A percentile compares a stretch with the other conserved stretches of the same genome.
These are phyloP conservation scores for Plagodis pulveraria DNA, from an alignment of 2,888 invertebrate species.

Conservation along the genomic window DNA sequence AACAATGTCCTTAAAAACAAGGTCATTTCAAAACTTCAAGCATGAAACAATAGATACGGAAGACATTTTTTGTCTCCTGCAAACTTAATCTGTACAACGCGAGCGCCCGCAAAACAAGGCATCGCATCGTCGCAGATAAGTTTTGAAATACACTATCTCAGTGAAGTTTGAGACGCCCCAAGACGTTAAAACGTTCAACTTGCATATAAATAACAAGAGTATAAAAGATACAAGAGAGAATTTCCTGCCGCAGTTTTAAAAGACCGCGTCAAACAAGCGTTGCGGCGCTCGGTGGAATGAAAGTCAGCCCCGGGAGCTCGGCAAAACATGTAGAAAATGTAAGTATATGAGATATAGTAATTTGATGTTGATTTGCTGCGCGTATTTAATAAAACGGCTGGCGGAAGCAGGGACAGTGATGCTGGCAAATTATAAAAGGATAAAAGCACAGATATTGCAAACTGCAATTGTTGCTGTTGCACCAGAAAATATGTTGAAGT, in stretches of 20 bases:
- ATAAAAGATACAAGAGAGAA: slow-evolving; percentile 17
- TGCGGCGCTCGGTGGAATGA: slow-evolving; percentile 8
- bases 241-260: slow-evolving; percentile 30
- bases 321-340: background rate
- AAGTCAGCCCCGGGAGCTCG: slow-evolving; percentile 4
- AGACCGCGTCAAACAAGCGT: slow-evolving; percentile 15
- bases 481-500: background rate
- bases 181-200: slow-evolving; percentile 47
- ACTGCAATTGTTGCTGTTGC: slow-evolving; percentile 1
- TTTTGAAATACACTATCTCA: slow-evolving; percentile 44
- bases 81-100: slow-evolving; percentile 30
- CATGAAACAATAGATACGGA: slow-evolving; percentile 21
- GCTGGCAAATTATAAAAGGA: slow-evolving; percentile 13
- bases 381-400: slow-evolving; percentile 14
- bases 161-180: slow-evolving; percentile 45
- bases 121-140: slow-evolving; percentile 34
- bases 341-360: slow-evolving; percentile 3
- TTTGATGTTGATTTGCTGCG: slow-evolving; percentile 8
- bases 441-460: slow-evolving; percentile 13
- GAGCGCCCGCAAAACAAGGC: slow-evolving; percentile 28
- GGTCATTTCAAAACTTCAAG: slow-evolving; percentile 1
- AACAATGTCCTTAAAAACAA: background rate
- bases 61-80: slow-evolving; percentile 24
- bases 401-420: slow-evolving; percentile 16
- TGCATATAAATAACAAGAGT: slow-evolving; percentile 44